These are phyloP conservation scores for Troglohyphantes excavatus DNA, from an alignment of 2,888 invertebrate genomes.

Conservation along the genomic window DNA sequence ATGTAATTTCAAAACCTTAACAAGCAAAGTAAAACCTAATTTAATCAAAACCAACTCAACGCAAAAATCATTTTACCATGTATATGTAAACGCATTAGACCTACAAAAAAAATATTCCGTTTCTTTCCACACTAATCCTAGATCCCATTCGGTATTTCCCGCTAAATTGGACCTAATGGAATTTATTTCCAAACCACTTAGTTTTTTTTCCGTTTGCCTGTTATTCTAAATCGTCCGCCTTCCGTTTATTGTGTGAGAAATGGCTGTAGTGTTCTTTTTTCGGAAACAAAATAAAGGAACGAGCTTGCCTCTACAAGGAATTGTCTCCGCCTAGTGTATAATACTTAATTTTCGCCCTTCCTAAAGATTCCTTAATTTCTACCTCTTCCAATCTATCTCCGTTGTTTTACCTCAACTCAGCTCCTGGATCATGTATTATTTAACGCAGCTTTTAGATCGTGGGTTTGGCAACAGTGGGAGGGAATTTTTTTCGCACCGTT, in stretches of 20 bases:
- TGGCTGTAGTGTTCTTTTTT: background rate
- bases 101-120: too few relatives aligned
- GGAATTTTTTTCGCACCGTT: background rate
- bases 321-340: slow-evolving; percentile 27
- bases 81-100: too few relatives aligned
- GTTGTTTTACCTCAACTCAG: slow-evolving; percentile 16
- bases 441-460: slow-evolving; percentile 58
- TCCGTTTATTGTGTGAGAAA: slow-evolving; percentile 12
- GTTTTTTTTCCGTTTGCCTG: background rate
- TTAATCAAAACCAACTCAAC: too few relatives aligned
- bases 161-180: background rate
- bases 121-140: too few relatives aligned
- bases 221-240: slow-evolving; percentile 7
- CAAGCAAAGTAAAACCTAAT: too few relatives aligned
- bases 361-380: slow-evolving; percentile 71
- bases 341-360: slow-evolving; percentile 51
- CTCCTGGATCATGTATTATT: slow-evolving; percentile 62
- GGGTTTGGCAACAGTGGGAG: slow-evolving; percentile 8
- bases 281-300: background rate
- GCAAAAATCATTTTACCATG: too few relatives aligned
- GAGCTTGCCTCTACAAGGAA: background rate
- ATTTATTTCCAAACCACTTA: background rate
- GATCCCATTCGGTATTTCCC: too few relatives aligned
- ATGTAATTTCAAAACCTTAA: too few relatives aligned
- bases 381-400: slow-evolving; percentile 36